Conservation (phyloP, 2,797 vertebrate species). For the Rhincodon typus region DNA sequence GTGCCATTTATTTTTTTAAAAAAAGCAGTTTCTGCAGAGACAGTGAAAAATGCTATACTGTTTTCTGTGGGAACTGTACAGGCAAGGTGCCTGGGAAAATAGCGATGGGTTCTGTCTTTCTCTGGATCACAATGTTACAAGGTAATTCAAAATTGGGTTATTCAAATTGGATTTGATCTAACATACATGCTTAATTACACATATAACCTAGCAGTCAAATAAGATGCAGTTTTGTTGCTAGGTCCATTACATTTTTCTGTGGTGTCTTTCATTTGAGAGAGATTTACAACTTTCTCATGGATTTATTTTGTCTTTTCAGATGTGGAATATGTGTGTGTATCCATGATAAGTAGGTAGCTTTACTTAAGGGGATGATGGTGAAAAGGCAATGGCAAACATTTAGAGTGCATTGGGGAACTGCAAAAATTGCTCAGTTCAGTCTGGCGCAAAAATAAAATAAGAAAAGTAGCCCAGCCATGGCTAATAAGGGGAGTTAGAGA, state of each 20-base stretch:
- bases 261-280: not conserved
- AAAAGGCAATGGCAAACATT: too few species aligned
- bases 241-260: not conserved
- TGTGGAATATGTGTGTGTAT: not conserved
- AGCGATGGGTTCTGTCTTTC: not conserved
- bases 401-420: too few species aligned
- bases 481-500: too few species aligned
- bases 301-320: not conserved
- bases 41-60: slow-evolving; percentile 5
- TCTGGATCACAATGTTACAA: not conserved
- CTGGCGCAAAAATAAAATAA: too few species aligned
- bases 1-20: slow-evolving; percentile 17
- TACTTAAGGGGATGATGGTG: too few species aligned
- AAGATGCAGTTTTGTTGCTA: not conserved
- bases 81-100: not conserved
- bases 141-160: not conserved
- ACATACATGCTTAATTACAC: not conserved
- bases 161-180: not conserved
- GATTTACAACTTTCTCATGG: not conserved
- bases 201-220: not conserved
- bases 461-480: too few species aligned
- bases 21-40: not conserved
- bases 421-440: too few species aligned
- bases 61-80: not conserved
- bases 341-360: too few species aligned